phyloP scores from a whole-genome alignment of 2,888 invertebrate genomes.

The Leptinotarsa peninsularis region DNA sequence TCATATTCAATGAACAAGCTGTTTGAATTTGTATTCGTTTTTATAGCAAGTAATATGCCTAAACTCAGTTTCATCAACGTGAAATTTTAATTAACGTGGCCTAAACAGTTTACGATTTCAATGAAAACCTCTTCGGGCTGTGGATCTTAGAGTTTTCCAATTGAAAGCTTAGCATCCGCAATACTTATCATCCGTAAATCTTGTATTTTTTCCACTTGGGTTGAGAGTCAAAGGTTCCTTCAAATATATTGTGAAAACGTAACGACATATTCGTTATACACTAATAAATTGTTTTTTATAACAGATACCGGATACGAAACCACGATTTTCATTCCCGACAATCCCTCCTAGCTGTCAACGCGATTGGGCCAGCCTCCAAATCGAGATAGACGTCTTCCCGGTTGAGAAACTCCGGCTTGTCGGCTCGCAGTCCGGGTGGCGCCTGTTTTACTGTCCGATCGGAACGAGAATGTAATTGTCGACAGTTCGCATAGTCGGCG shows the following conservation, averaged over 20 bases:
- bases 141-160: not conserved
- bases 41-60: not conserved
- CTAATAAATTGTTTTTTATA: not conserved
- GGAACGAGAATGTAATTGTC: conserved; percentile 35
- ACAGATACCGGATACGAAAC: not conserved
- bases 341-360: not conserved
- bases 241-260: not conserved
- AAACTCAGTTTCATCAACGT: not conserved
- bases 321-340: not conserved
- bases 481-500: conserved; percentile 30
- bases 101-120: not conserved
- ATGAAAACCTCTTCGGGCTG: not conserved
- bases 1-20: not conserved
- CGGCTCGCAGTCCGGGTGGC: conserved; percentile 29
- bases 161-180: not conserved
- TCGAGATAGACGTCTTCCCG: conserved; percentile 20
- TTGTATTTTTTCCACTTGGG: not conserved
- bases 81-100: not conserved
- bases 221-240: not conserved
- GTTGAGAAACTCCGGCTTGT: not conserved
- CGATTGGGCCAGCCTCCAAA: conserved; percentile 7
- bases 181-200: not conserved
- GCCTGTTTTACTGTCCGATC: conserved; percentile 32
- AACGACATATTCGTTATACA: too few relatives aligned
- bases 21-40: not conserved